Evolutionary conservation across 2,888 invertebrate genomes (phyloP).

Genomic region (Ceramica pisi): DNA sequence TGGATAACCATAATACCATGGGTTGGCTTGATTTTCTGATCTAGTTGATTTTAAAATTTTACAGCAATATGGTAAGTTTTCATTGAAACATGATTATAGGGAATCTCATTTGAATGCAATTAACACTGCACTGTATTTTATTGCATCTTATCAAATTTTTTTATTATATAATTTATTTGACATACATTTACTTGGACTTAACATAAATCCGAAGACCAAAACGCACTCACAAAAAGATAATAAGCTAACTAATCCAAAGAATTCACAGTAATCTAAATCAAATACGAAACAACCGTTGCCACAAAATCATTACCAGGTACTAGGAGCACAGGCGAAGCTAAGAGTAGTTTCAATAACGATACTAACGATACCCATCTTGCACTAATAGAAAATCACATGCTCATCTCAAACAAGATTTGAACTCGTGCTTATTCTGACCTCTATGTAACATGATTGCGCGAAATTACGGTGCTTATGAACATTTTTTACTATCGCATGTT

Average conservation of each 20-base stretch:
- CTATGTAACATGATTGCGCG: constrained; percentile 61
- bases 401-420: constrained; percentile 40
- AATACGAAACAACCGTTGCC: constrained; percentile 52
- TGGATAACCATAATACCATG: too few relatives aligned
- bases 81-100: neutral
- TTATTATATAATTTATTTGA: too few relatives aligned
- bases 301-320: constrained; percentile 36
- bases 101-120: too few relatives aligned
- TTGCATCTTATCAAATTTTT: too few relatives aligned
- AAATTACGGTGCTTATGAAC: constrained; percentile 64
- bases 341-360: constrained; percentile 50
- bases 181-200: neutral
- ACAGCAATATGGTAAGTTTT: neutral
- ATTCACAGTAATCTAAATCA: constrained; percentile 36
- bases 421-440: constrained; percentile 60
- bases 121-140: too few relatives aligned
- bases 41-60: neutral
- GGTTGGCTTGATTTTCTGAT: neutral
- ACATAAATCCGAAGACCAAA: constrained; percentile 2
- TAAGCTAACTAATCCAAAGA: neutral
- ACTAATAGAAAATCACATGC: constrained; percentile 54
- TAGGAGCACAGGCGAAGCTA: constrained; percentile 36
- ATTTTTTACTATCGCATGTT: constrained; percentile 56
- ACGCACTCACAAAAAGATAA: neutral
- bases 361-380: constrained; percentile 47